Percentiles rank a stretch among this genome's conserved stretches.
Conservation (phyloP, 2,888 invertebrate species). For the Acanthopleura granulata region DNA sequence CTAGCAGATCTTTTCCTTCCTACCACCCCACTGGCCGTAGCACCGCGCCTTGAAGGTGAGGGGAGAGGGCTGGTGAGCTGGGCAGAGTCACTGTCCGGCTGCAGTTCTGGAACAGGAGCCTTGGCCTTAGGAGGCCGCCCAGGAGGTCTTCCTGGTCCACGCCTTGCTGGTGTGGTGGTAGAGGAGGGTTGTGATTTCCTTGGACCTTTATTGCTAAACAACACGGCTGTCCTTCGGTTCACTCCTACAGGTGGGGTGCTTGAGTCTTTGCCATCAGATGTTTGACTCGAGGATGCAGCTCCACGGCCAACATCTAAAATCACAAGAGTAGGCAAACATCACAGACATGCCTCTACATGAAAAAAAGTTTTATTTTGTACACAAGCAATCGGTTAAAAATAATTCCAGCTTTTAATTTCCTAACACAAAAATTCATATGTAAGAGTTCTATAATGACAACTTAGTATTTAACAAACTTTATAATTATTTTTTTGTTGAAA, state of each 20-base stretch:
- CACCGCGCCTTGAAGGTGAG: neutral
- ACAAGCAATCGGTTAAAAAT: too few species aligned
- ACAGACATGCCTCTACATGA: too few species aligned
- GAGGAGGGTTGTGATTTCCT: constrained; percentile 3
- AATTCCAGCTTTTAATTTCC: too few species aligned
- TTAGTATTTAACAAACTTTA: too few species aligned
- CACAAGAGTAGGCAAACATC: too few species aligned
- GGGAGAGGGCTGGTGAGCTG: neutral
- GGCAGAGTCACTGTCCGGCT: neutral
- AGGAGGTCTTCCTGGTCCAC: constrained; percentile 43
- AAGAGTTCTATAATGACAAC: too few species aligned
- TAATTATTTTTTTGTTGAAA: too few species aligned
- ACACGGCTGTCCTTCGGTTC: constrained; percentile 81
- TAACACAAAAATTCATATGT: too few species aligned
- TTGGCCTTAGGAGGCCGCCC: constrained; percentile 45
- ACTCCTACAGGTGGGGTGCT: constrained; percentile 73
- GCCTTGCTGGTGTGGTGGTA: constrained; percentile 33
- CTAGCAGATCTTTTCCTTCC: constrained; percentile 56
- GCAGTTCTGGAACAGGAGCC: constrained; percentile 2
- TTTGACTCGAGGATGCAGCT: neutral
- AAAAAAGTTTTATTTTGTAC: too few species aligned
- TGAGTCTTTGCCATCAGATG: constrained; percentile 14
- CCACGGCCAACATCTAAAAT: neutral
- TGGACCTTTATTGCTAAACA: constrained; percentile 75
- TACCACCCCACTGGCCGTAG: constrained; percentile 11